phyloP scores from a whole-genome alignment of 2,113 vertebrate genomes.

The Heterochromis multidens region DNA sequence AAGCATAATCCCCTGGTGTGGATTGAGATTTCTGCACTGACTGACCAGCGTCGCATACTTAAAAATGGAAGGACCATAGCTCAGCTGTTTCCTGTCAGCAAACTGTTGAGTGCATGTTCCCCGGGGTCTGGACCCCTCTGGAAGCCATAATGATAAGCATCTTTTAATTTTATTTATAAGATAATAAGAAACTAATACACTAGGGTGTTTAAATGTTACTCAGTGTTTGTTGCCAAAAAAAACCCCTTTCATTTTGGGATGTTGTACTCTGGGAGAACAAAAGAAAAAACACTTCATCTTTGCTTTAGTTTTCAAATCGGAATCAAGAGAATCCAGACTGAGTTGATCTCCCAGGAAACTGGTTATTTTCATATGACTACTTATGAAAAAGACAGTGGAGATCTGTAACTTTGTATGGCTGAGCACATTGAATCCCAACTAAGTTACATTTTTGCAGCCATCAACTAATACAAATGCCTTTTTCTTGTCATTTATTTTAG shows the following conservation, averaged over 20 bases:
- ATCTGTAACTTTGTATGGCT: not conserved
- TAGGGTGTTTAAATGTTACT: slow-evolving; percentile 35
- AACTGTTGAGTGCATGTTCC: slow-evolving; percentile 52
- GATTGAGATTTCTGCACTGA: slow-evolving; percentile 24
- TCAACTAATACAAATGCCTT: not conserved
- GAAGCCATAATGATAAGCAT: slow-evolving; percentile 58
- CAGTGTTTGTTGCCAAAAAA: slow-evolving; percentile 51
- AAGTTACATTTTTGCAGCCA: not conserved
- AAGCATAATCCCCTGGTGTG: slow-evolving; percentile 10
- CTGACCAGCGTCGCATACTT: not conserved
- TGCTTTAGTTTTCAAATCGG: slow-evolving; percentile 12
- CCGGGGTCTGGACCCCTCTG: slow-evolving; percentile 44
- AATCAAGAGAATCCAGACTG: not conserved
- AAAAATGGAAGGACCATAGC: slow-evolving; percentile 32
- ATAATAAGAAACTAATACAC: slow-evolving; percentile 33
- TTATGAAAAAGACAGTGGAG: not conserved
- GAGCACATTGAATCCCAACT: not conserved
- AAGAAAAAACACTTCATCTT: not conserved
- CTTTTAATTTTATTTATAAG: slow-evolving; percentile 53
- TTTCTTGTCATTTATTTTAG: not conserved
- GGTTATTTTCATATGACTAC: not conserved
- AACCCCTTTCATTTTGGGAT: slow-evolving; percentile 22
- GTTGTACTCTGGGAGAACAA: slow-evolving; percentile 25
- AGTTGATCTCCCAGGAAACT: not conserved
- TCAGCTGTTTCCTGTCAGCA: slow-evolving; percentile 36